phyloP scores from a whole-genome alignment of 2,888 invertebrate genomes.

The Tipula helvola region DNA sequence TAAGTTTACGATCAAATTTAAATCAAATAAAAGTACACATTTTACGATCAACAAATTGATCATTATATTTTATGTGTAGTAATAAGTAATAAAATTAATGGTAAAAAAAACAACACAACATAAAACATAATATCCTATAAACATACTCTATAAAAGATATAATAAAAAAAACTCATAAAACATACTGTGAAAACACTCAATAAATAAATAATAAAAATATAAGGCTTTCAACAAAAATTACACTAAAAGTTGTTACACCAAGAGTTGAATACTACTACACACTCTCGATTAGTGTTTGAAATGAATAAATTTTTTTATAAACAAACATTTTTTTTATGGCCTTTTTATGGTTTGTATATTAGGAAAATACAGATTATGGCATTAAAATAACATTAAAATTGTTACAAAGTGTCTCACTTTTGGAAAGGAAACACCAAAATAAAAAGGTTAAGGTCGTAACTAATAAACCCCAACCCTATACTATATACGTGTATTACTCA shows the following conservation, averaged over 20 bases:
- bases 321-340: not conserved
- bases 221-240: not conserved
- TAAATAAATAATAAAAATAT: not conserved
- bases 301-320: not conserved
- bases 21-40: slow-evolving; percentile 4
- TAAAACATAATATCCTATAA: not conserved
- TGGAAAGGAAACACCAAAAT: no score
- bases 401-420: not conserved
- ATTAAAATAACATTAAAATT: not conserved
- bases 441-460: not conserved
- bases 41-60: slow-evolving; percentile 4
- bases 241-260: not conserved
- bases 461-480: not conserved
- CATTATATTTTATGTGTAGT: not conserved
- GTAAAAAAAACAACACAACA: not conserved
- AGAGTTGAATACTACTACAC: not conserved
- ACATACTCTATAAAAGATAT: not conserved
- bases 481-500: not conserved
- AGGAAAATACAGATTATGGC: not conserved
- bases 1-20: not conserved
- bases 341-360: not conserved
- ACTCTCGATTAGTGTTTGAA: not conserved
- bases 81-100: not conserved
- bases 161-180: not conserved
- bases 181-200: not conserved